phyloP scores from a whole-genome alignment of 2,113 vertebrate genomes.

The Oryctolagus cuniculus region DNA sequence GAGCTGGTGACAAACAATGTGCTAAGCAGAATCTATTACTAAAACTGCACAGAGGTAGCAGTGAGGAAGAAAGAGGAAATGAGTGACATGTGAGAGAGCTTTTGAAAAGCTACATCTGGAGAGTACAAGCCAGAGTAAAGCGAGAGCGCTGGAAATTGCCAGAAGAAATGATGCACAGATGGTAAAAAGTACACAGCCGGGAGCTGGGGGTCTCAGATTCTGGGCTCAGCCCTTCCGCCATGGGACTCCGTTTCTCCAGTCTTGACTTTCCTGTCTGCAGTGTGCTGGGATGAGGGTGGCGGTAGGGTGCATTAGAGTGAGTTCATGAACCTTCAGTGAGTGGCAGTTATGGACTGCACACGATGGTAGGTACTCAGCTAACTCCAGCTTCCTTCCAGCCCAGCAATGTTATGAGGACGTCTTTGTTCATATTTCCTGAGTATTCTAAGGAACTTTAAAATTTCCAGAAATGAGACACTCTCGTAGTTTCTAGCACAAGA shows the following conservation, averaged over 20 bases:
- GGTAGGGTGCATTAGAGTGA: not conserved
- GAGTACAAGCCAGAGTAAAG: not conserved
- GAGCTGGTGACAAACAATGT: not conserved
- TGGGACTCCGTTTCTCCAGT: not conserved
- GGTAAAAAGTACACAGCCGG: not conserved
- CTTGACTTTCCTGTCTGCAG: not conserved
- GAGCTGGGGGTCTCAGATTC: not conserved
- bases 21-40: not conserved
- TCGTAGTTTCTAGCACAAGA: not conserved
- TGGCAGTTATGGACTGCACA: not conserved
- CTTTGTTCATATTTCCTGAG: not conserved
- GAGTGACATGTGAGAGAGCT: not conserved
- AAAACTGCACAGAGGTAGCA: not conserved
- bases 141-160: not conserved
- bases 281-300: not conserved
- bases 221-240: not conserved
- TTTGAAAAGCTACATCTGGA: not conserved
- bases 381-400: constrained; percentile 2
- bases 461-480: not conserved
- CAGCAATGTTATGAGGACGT: not conserved
- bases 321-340: not conserved
- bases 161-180: not conserved
- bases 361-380: not conserved
- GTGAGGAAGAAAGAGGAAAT: not conserved
- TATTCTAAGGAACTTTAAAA: not conserved